A percentile compares a stretch with the other conserved stretches of the same genome.
Conservation (phyloP, 2,888 invertebrate genomes). For the Rhagium mordax region DNA sequence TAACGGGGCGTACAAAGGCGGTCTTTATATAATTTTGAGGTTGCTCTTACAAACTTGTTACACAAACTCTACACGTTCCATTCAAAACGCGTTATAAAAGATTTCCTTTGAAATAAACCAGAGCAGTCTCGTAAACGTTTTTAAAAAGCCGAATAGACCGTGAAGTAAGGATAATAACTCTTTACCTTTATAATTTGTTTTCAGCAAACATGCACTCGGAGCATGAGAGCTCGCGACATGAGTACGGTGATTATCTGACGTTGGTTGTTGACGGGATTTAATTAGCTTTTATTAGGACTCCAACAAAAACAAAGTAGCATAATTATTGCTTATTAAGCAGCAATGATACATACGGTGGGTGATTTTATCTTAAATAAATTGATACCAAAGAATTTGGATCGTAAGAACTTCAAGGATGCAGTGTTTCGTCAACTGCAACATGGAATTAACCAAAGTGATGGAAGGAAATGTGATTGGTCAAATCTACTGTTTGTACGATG, state of each 20-base stretch:
- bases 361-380: too few species aligned
- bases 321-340: neutral
- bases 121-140: neutral
- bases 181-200: conserved; percentile 10
- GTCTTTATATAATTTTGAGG: conserved; percentile 10
- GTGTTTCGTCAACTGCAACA: too few species aligned
- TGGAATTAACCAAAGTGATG: too few species aligned
- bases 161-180: conserved; percentile 2
- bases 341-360: neutral
- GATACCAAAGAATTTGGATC: too few species aligned
- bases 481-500: too few species aligned
- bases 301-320: neutral
- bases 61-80: neutral
- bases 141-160: neutral
- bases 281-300: conserved; percentile 2
- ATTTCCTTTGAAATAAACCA: neutral
- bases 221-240: neutral
- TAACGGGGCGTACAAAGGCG: neutral
- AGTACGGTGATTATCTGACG: neutral
- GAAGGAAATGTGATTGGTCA: too few species aligned
- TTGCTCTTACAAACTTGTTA: neutral
- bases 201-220: neutral
- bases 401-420: too few species aligned
- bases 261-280: neutral
- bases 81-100: conserved; percentile 2